Conservation (phyloP, 2,113 vertebrate species). For the Coptodon rendalli region DNA sequence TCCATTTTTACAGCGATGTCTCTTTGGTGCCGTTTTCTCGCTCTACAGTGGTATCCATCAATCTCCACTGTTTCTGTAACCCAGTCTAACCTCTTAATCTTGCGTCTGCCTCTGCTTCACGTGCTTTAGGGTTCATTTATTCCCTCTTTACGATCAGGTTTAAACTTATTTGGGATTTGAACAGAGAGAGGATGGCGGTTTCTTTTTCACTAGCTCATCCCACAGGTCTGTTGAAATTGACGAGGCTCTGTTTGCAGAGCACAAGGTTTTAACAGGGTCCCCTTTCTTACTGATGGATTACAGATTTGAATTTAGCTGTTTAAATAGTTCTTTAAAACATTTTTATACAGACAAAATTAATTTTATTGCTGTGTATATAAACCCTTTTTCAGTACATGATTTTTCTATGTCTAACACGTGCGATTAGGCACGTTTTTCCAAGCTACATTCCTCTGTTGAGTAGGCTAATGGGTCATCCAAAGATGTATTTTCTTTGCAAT, state of each 20-base stretch:
- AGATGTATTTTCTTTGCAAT: background rate
- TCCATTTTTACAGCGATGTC: slow-evolving; percentile 1
- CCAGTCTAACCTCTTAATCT: slow-evolving; percentile 8
- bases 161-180: slow-evolving; percentile 38
- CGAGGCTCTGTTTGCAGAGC: slow-evolving; percentile 44
- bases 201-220: slow-evolving; percentile 61
- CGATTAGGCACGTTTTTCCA: background rate
- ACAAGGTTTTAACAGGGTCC: slow-evolving; percentile 28
- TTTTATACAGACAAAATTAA: background rate
- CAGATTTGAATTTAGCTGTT: slow-evolving; percentile 12
- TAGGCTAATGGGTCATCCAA: background rate
- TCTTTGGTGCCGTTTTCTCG: background rate
- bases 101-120: background rate
- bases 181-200: slow-evolving; percentile 18
- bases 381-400: background rate
- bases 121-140: background rate
- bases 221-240: slow-evolving; percentile 53
- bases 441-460: background rate
- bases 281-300: slow-evolving; percentile 9
- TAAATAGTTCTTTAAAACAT: background rate
- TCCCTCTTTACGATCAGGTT: slow-evolving; percentile 37
- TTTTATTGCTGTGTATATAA: background rate
- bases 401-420: background rate
- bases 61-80: background rate
- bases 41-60: background rate